These are phyloP conservation scores for Pasiphila rectangulata DNA, from an alignment of 2,888 invertebrate genomes.

Conservation along the genomic window DNA sequence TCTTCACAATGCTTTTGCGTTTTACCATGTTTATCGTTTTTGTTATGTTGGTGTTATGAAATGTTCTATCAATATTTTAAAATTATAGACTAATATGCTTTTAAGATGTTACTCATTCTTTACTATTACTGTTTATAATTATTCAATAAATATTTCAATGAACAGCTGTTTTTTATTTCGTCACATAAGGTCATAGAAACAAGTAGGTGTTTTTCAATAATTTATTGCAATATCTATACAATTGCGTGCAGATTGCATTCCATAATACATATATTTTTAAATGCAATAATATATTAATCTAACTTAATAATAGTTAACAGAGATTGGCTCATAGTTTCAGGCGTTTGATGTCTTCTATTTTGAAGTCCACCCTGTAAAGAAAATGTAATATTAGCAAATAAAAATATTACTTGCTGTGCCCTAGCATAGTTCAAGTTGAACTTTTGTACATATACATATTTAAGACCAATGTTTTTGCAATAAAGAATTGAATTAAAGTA, in stretches of 20 bases:
- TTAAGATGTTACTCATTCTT: constrained; percentile 18
- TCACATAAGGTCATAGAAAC: too few relatives aligned
- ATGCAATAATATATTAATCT: constrained; percentile 21
- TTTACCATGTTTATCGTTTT: constrained; percentile 1
- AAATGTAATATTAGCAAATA: constrained; percentile 3
- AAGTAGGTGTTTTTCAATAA: too few relatives aligned
- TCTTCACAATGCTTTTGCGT: too few relatives aligned
- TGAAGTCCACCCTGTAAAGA: constrained; percentile 86
- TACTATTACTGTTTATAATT: constrained; percentile 18
- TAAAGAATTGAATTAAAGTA: too few relatives aligned
- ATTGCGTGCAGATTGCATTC: too few relatives aligned
- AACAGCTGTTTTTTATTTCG: constrained; percentile 1
- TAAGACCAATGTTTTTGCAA: too few relatives aligned
- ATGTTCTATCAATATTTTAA: constrained; percentile 10
- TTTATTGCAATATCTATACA: too few relatives aligned
- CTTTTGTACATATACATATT: too few relatives aligned
- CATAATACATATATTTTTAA: constrained; percentile 13
- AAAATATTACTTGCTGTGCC: too few relatives aligned
- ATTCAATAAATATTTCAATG: constrained; percentile 12
- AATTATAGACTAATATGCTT: constrained; percentile 11
- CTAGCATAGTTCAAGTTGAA: too few relatives aligned
- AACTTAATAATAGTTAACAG: not conserved
- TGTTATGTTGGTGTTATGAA: constrained; percentile 19
- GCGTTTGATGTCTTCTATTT: constrained; percentile 91
- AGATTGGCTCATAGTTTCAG: constrained; percentile 52